phyloP scores from a whole-genome alignment of 2,797 vertebrate genomes.

The Acridotheres tristis region DNA sequence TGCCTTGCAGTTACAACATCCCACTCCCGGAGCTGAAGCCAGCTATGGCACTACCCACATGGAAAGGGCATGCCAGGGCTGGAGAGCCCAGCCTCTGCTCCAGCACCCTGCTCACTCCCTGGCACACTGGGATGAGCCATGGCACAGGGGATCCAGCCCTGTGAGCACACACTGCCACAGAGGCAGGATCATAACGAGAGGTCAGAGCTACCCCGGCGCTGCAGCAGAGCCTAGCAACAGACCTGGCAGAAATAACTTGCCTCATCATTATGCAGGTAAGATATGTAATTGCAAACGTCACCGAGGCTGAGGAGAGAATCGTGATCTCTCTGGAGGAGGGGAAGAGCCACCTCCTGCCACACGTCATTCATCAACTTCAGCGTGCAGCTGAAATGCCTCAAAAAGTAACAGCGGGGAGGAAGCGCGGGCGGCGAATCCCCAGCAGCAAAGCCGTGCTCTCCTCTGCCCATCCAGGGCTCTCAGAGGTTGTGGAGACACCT shows the following conservation, averaged over 20 bases:
- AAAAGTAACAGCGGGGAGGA: background rate
- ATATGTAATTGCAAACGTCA: slow-evolving; percentile 23
- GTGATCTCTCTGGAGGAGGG: slow-evolving; percentile 40
- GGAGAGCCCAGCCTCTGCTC: background rate
- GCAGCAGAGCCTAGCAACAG: slow-evolving; percentile 43
- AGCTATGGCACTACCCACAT: background rate
- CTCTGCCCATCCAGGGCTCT: background rate
- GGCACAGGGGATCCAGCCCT: fast-evolving
- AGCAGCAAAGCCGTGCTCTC: background rate
- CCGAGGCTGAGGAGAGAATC: background rate
- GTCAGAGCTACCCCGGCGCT: background rate
- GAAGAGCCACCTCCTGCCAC: background rate
- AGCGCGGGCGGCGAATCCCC: background rate
- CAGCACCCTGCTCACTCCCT: background rate
- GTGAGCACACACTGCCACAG: fast-evolving
- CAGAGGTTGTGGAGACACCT: background rate
- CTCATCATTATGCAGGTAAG: slow-evolving; percentile 36
- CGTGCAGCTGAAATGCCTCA: background rate
- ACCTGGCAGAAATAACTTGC: slow-evolving; percentile 42
- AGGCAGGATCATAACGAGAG: fast-evolving
- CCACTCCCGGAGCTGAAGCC: background rate
- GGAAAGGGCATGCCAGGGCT: background rate
- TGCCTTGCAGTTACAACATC: fast-evolving
- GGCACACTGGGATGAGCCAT: fast-evolving
- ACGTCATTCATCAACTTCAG: background rate